A percentile compares a stretch with the other conserved stretches of the same genome.
Evolutionary conservation across 1,140 invertebrate genomes (phyloP).

Genomic region (Drosophila melanica): DNA sequence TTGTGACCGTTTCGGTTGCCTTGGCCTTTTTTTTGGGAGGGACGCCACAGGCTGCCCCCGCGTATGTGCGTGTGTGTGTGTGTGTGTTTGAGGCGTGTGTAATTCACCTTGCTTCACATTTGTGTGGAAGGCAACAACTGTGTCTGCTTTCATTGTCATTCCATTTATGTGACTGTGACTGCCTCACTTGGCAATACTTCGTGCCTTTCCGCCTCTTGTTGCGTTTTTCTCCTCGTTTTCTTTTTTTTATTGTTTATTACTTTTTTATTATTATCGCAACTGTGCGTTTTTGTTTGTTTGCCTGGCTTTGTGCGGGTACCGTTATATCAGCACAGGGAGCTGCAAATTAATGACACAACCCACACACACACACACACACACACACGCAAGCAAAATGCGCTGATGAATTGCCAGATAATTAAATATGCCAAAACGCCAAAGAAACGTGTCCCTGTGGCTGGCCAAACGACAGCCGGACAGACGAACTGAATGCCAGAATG

Average conservation of each 20-base stretch:
- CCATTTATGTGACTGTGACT: slow-evolving; percentile 37
- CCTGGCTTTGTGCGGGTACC: slow-evolving; percentile 31
- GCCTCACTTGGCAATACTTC: slow-evolving; percentile 37
- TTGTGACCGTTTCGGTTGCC: slow-evolving; percentile 41
- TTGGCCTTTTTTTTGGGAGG: slow-evolving; percentile 29
- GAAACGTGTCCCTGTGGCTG: slow-evolving; percentile 27
- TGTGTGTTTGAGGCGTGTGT: slow-evolving; percentile 1
- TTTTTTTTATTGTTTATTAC: slow-evolving; percentile 49
- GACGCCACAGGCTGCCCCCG: slow-evolving; percentile 8
- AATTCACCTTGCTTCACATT: slow-evolving; percentile 34
- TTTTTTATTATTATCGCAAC: slow-evolving; percentile 52
- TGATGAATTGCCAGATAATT: slow-evolving; percentile 57
- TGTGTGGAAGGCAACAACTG: slow-evolving; percentile 33
- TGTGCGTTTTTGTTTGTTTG: slow-evolving; percentile 22
- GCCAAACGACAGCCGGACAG: not conserved
- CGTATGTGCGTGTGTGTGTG: not conserved
- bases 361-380: slow-evolving; percentile 18
- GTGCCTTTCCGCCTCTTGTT: slow-evolving; percentile 28
- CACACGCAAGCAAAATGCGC: slow-evolving; percentile 4
- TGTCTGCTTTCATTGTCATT: slow-evolving; percentile 39
- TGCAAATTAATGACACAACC: slow-evolving; percentile 50
- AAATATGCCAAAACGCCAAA: slow-evolving; percentile 51
- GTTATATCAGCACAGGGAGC: slow-evolving; percentile 27
- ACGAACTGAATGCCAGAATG: not conserved
- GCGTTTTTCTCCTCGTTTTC: not conserved